Base-by-base conservation (phyloP, 2,797 vertebrate genomes). In the Clarias platycephalus region DNA sequence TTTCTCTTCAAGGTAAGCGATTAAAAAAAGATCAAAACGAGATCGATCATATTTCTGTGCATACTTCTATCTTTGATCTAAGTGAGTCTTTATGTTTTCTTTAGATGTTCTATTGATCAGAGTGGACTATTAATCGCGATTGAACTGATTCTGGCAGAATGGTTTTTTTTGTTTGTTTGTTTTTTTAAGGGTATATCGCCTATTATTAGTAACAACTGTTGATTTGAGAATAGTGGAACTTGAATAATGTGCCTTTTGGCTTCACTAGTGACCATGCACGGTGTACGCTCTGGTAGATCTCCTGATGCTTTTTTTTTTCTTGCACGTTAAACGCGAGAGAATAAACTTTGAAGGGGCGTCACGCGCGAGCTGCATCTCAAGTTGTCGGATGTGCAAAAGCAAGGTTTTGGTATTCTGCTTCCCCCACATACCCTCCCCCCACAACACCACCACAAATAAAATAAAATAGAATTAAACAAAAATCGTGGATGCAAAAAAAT, bases 1-100 rank as follows among this genome's bases (percentile, higher is more conserved):
- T 92, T 90, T 92, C 93, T 72, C 92, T 95, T 82, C 92, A 95
- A 92, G 95, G 95, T 95, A 93, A 93, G 93, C 55, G 74, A 79
- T 63, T 78, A n/a, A 22, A 53, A 53, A 20, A 28, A 20, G 5
- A 12, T 1, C 7, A 4, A 31, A 9, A 53, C 5, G 40, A 53
- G 44, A 55, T 10, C 20, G 18, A 34, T 57, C 20, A 24, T 77
- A 24, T 58, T 34, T 24, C 8, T 15, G 28, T 58, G 24, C 55
- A 37, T 13, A 77, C 20, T 77, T 77, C n/a, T 3, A 37, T 77
- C 20, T 13, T 77, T 37, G 1, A 77, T 77, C 28, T 7, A 34
- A 34, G 3, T 55, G 10, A 49, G 44, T 49, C 44, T 13, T 20
- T 74, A 16, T 49, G 15, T 20, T 74, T 74, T 55, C 2, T 74